A percentile compares a stretch with the other conserved stretches of the same genome.
phyloP scores from a whole-genome alignment of 2,888 invertebrate genomes.

The Willowsia nigromaculata region DNA sequence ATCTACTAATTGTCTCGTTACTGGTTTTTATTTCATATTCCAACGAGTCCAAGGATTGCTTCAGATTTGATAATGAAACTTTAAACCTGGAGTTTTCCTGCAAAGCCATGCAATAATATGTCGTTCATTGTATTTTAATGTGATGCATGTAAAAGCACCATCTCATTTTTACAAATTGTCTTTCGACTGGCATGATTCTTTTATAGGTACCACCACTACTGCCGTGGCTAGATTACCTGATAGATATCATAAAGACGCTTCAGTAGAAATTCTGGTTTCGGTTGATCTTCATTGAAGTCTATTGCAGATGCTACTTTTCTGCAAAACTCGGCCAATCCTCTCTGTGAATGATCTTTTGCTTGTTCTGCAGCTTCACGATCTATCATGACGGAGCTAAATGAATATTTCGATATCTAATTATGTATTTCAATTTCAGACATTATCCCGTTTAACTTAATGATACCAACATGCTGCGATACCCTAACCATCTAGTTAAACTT shows the following conservation, averaged over 20 bases:
- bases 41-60: slow-evolving; percentile 76
- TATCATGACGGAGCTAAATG: slow-evolving; percentile 76
- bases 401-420: neutral
- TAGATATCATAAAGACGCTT: slow-evolving; percentile 78
- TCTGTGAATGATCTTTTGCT: slow-evolving; percentile 77
- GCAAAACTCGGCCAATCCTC: slow-evolving; percentile 77
- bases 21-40: slow-evolving; percentile 76
- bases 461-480: too few species aligned
- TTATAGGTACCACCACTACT: too few species aligned
- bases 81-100: slow-evolving; percentile 78
- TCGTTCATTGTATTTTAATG: neutral
- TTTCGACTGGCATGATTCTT: too few species aligned
- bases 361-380: slow-evolving; percentile 78
- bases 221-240: too few species aligned
- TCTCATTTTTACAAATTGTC: neutral
- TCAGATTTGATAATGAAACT: slow-evolving; percentile 75
- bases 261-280: slow-evolving; percentile 74
- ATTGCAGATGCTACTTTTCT: slow-evolving; percentile 77
- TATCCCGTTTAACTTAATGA: too few species aligned
- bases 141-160: neutral
- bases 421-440: too few species aligned
- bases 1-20: slow-evolving; percentile 74
- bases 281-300: slow-evolving; percentile 76
- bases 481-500: too few species aligned
- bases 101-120: slow-evolving; percentile 35